These are phyloP conservation scores for Vespertilio murinus DNA, from an alignment of 2,797 vertebrate species.

Conservation along the genomic window DNA sequence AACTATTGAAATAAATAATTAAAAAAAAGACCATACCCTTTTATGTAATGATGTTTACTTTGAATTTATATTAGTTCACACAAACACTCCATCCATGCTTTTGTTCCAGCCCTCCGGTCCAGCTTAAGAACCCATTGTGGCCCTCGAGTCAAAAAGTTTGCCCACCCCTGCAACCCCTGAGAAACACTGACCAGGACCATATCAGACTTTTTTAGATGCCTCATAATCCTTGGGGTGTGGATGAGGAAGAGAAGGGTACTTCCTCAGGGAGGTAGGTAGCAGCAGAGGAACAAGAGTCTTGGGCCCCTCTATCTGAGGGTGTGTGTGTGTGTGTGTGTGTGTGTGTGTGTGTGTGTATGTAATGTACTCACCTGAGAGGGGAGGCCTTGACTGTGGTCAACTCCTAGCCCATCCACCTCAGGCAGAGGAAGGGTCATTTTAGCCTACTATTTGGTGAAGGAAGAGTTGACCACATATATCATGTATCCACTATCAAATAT, in stretches of 20 bases:
- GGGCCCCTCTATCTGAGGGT: neutral
- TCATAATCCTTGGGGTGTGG: neutral
- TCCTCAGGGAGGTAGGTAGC: neutral
- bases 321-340: accelerated
- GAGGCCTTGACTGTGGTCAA: neutral
- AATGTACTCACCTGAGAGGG: neutral
- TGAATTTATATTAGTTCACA: too few species aligned
- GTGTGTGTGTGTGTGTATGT: too few species aligned
- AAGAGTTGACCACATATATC: neutral
- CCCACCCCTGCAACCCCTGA: too few species aligned
- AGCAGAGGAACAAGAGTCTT: neutral
- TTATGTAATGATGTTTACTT: too few species aligned
- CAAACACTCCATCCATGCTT: too few species aligned
- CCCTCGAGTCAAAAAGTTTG: too few species aligned
- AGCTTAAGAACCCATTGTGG: too few species aligned
- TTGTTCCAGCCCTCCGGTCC: too few species aligned
- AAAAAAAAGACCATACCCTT: too few species aligned
- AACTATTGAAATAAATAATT: too few species aligned
- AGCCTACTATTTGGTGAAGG: neutral
- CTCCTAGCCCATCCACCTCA: neutral
- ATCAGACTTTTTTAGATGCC: neutral
- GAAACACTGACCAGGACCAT: neutral
- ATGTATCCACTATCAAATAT: neutral
- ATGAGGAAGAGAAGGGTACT: neutral
- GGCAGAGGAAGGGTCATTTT: neutral